Base-by-base conservation (phyloP, 1,140 invertebrate species). In the Scaptomyza hsui region DNA sequence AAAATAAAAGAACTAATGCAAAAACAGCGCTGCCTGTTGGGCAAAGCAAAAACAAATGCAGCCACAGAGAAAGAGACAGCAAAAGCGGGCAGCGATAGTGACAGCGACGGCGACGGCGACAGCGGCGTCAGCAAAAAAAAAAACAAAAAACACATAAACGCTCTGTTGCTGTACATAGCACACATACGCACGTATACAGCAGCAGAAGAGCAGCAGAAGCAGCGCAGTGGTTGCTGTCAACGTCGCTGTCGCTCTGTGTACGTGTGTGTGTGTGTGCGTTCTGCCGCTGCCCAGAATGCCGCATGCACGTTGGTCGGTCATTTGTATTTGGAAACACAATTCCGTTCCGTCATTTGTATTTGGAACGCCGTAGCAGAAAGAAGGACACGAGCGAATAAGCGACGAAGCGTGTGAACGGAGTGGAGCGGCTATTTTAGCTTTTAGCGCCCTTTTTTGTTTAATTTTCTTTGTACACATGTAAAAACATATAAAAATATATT, bases 361-460 rank as follows among this genome's bases (percentile, higher is more conserved):
- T 89, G 78, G 78, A 89, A 88, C 86, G 86, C 81, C 86, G 88
- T 72, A 88, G 71, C 68, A 88, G 88, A 76, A 89, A 88, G 85
- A 83, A 89, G 86, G 81, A 89, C 81, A 79, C 88, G 79, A 71
- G 72, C 75, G 68, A 86, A 69, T 55, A 70, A 73, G 70, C 64
- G 71, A 77, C 74, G 76, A 85, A 89, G 78, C 86, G 76, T 75
- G 78, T 39, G 77, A 89, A 80, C 75, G 81, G 75, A 86, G 81
- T 53, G 78, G 81, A 78, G 81, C 82, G 75, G 86, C 86, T 86
- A 75, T 76, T 86, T 81, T 79, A 78, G 75, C 80, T 85, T 85
- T 85, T 80, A 89, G 86, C 86, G 88, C 88, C 88, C 78, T 89
- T 90, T 89, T 90, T 90, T 89, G 77, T 89, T 89, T 89, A 42